Base-by-base conservation (phyloP, 1,140 invertebrate genomes). In the Saccostrea cuccullata region DNA sequence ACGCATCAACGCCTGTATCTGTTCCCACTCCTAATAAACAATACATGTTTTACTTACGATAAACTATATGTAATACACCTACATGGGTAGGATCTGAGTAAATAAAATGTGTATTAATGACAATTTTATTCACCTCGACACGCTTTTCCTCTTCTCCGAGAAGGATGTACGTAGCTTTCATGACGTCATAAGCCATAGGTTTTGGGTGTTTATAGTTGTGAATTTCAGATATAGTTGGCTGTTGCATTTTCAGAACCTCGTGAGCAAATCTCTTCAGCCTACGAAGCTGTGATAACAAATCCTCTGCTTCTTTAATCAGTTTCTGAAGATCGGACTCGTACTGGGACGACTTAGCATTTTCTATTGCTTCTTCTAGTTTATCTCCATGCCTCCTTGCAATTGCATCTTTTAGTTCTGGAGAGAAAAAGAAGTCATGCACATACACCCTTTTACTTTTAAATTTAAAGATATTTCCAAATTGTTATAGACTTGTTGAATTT, bases 131-230 rank as follows among this genome's bases (percentile, higher is more conserved):
- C 20, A 90, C 89, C 67, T 70, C 82, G 12, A 90, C 20, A 4
- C 40, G n/a, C n/a, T 58, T 36, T 3, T 15, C 12, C 47, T 84
- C 82, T 83, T 90, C 87, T 8, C 87, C 89, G 4, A 90, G 86
- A 12, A 90, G 30, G 5, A 88, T 15, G 60, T 87, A 90, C 0
- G 87, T 89, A 36, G 87, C 87, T 70, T 90, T 90, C 89, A 90
- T 87, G 2, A 90, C 77, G 23, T 90, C 87, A 64, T 67, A 83
- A 26, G 87, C 86, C 0, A 90, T 30, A 17, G 67, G 87, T 56
- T 83, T 87, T 5, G 89, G 85, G 5, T 73, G 58, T n/a, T 87
- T 88, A 12, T 90, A 90, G 0, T 70, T 60, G 26, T 86, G 85
- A 4, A 90, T 84, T 73, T 90, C 89, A 0, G 89, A 88, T 1